Percentiles rank a stretch among this genome's conserved stretches.
phyloP scores from a whole-genome alignment of 2,113 vertebrate species.

The Hyperopisus bebe region DNA sequence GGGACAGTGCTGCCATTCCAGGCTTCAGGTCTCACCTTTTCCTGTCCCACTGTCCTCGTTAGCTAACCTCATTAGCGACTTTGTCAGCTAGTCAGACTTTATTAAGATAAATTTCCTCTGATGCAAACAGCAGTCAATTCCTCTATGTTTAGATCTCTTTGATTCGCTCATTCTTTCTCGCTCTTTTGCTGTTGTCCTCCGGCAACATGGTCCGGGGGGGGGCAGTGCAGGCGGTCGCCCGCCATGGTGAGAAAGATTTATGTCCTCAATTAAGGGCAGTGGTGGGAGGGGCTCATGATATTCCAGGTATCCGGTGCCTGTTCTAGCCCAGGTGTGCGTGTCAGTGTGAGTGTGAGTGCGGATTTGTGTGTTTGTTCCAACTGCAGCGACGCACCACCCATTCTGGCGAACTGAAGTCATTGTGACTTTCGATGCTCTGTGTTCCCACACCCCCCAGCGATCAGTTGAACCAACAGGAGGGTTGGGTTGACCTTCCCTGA shows the following conservation, averaged over 20 bases:
- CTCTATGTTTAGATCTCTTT: background rate
- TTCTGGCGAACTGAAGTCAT: background rate
- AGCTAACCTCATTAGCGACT: background rate
- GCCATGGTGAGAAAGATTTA: constrained; percentile 19
- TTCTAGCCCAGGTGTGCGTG: background rate
- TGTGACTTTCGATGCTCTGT: background rate
- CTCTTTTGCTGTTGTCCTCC: background rate
- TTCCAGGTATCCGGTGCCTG: background rate
- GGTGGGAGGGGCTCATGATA: background rate
- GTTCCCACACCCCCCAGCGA: background rate
- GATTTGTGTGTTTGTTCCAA: background rate
- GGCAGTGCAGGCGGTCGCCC: background rate
- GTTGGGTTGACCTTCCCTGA: background rate
- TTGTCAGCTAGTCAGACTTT: background rate
- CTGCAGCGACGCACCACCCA: background rate
- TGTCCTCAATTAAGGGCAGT: constrained; percentile 29
- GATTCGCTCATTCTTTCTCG: background rate
- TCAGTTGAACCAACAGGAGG: background rate
- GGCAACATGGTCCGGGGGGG: background rate
- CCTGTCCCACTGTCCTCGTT: background rate
- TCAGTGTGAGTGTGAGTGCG: background rate
- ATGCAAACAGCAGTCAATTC: background rate
- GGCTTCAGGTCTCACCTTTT: background rate
- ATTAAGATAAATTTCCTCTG: background rate
- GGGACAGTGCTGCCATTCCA: background rate